phyloP scores from a whole-genome alignment of 2,888 invertebrate genomes.

The Calliopum simillimum region DNA sequence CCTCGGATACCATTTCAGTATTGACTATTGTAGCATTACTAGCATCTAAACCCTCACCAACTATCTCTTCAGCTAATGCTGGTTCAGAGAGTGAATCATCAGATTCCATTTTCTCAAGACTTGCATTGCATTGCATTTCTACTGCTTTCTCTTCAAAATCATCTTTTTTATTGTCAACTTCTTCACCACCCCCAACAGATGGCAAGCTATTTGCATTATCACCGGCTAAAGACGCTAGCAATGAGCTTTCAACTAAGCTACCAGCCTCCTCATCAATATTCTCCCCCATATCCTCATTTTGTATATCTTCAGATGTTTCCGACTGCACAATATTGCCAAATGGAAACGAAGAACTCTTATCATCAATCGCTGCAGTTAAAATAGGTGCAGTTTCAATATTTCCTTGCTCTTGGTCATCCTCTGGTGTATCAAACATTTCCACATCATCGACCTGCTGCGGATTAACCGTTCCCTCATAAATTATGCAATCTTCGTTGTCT shows the following conservation, averaged over 20 bases:
- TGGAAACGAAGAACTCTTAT: constrained; percentile 67
- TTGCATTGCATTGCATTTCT: constrained; percentile 48
- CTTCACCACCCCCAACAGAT: constrained; percentile 63
- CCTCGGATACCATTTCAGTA: constrained; percentile 87
- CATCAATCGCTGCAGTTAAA: constrained; percentile 56
- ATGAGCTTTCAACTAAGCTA: constrained; percentile 62
- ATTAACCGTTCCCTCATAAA: constrained; percentile 47
- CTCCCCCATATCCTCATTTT: constrained; percentile 46
- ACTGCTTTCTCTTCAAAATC: constrained; percentile 56
- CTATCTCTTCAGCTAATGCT: constrained; percentile 60
- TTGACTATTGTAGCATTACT: constrained; percentile 74
- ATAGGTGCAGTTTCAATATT: constrained; percentile 39
- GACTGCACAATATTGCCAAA: constrained; percentile 62
- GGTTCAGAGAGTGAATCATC: constrained; percentile 62
- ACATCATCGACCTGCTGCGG: constrained; percentile 53
- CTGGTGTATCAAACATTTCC: constrained; percentile 51
- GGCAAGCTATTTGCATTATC: constrained; percentile 68
- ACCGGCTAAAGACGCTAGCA: constrained; percentile 65
- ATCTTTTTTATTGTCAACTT: constrained; percentile 54
- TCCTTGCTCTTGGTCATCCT: constrained; percentile 43
- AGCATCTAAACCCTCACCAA: constrained; percentile 56
- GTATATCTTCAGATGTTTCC: constrained; percentile 64
- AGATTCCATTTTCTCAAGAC: constrained; percentile 54
- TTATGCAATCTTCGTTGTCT: constrained; percentile 33
- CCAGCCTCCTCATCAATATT: constrained; percentile 54